Base-by-base conservation (phyloP, 2,888 invertebrate species). In the Timandra comae region DNA sequence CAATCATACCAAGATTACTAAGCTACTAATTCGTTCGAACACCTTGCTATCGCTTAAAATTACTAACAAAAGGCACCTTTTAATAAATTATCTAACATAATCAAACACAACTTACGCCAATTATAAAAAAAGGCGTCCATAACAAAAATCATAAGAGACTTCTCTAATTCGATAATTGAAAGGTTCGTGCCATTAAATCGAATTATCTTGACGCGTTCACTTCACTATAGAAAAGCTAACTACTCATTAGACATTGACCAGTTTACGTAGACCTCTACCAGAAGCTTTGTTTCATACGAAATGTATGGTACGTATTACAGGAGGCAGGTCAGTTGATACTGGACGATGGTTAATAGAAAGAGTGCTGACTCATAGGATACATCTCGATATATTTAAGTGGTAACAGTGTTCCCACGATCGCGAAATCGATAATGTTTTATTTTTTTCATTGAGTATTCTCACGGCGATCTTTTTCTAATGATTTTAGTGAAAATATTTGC, bases 201-300 rank as follows among this genome's bases (percentile, higher is more conserved):
- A 82, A 82, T 85, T 84, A 82, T 76, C 76, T 80, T 77, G 82
- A 82, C 80, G 77, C 60, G 73, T 78, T 77, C 78, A 77, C 74
- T 57, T 81, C 72, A 61, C 58, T 60, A 50, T 52, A 72, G 74
- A 79, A 75, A 79, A 74, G 69, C 70, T 73, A 77, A 80, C 82
- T 79, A 71, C 72, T 75, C 77, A 80, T 84, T 82, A 80, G 41
- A 40, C 60, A 59, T 57, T 49, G 60, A 53, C 79, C 71, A 68
- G 12, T 7, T 2, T 41, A 31, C 4, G 0, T 10, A 40, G 71
- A 67, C n/a, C 70, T 47, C 27, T 32, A 7, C 21, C n/a, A 19
- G 24, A 11, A 24, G 3, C 25, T 21, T 5, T 28, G 28, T 29
- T n/a, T 28, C 19, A 16, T 10, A n/a, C 16, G 13, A 2, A 11